Evolutionary conservation across 2,113 vertebrate species (phyloP).

Genomic region (Osmerus eperlanus): DNA sequence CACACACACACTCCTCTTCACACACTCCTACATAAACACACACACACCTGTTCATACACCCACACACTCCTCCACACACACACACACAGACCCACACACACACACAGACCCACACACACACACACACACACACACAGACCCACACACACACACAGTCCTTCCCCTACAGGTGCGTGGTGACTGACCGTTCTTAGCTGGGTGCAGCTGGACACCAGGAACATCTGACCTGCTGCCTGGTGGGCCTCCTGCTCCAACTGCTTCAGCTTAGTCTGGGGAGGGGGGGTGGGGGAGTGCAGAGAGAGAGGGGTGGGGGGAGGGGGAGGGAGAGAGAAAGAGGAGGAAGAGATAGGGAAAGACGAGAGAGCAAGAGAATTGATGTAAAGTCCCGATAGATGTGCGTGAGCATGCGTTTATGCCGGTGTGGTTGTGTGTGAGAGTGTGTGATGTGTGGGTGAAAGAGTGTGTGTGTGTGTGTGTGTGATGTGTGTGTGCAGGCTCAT

Average conservation of each 20-base stretch:
- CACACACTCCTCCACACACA: background rate
- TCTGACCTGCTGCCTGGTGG: slow-evolving; percentile 82
- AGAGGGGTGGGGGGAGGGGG: background rate
- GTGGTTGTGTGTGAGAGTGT: too few relatives aligned
- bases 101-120: background rate
- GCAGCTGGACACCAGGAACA: slow-evolving; percentile 84
- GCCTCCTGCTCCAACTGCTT: slow-evolving; percentile 86
- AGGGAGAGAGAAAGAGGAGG: background rate
- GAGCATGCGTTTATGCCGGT: too few relatives aligned
- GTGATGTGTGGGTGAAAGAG: too few relatives aligned
- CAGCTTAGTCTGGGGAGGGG: slow-evolving; percentile 71
- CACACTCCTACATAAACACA: background rate
- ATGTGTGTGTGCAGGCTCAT: too few relatives aligned
- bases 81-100: background rate
- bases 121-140: slow-evolving; percentile 1
- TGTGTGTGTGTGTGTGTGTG: too few relatives aligned
- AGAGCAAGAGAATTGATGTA: background rate
- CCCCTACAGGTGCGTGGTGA: slow-evolving; percentile 4
- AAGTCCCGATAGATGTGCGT: too few relatives aligned
- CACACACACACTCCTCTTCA: too few relatives aligned
- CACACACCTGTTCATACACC: background rate
- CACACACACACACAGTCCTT: background rate
- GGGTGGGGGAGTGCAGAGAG: slow-evolving; percentile 12
- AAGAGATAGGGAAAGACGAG: background rate
- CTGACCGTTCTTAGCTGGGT: slow-evolving; percentile 82